Evolutionary conservation across 1,140 invertebrate genomes (phyloP), one percentile per base, ranked within the genome.

Genomic region (Pemphigus obesinymphae): DNA sequence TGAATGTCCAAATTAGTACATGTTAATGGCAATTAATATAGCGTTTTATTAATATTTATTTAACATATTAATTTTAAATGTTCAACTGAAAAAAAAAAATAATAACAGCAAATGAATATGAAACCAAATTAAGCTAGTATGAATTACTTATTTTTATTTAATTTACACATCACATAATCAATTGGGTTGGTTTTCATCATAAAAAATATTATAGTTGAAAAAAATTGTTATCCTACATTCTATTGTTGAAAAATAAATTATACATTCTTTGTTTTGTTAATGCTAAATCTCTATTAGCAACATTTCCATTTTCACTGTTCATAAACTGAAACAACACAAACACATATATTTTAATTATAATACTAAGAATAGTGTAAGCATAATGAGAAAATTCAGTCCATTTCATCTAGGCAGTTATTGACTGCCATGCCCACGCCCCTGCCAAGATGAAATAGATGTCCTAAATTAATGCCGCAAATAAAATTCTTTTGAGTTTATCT

Each of bases 381-480:
- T 31, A 45, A 20, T 37, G 3, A 70, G 40, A 23, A 43, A 80
- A 80, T 13, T 63, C 55, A 63, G 76, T 80, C 76, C 76, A 80
- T 80, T 80, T 80, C 76, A 80, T 80, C 76, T 63, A 61, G 76
- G 76, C 76, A 80, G 55, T 34, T 80, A 61, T 45, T 45, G 34
- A 80, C 76, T 80, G 76, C 55, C 76, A 26, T 63, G 55, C 76
- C 37, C 55, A 63, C 37, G 76, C 76, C 76, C 76, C 55, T 80
- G 76, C 76, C 55, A 80, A 80, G 76, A 80, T 80, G 76, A 80
- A 80, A 80, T 11, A 80, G 76, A 80, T 76, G 43, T 40, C 34
- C 75, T 58, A 37, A 63, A 80, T 63, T 31, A 40, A 48, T 50
- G 45, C 40, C 37, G 55, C 76, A 63, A 4, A 63, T 61, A 43